Evolutionary conservation across 2,113 vertebrate genomes (phyloP).

Genomic region (Euleptes europaea): DNA sequence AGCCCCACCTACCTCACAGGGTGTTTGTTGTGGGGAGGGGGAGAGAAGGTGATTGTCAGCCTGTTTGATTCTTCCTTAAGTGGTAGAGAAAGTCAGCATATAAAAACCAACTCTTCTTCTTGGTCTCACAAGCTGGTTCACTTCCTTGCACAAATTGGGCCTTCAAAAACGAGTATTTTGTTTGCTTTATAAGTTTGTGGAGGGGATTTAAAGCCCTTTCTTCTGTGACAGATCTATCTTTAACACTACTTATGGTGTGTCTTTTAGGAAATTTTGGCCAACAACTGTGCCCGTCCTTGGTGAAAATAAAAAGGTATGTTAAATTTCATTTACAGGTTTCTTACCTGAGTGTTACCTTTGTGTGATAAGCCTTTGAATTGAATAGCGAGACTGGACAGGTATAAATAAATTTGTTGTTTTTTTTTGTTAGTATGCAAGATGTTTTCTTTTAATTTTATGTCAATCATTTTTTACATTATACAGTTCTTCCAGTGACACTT

Average conservation of each 20-base stretch:
- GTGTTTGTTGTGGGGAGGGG: too few relatives aligned
- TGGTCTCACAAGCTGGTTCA: background rate
- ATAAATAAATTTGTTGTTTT: background rate
- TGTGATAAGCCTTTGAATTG: background rate
- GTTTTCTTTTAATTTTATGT: background rate
- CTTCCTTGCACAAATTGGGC: background rate
- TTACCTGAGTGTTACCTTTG: background rate
- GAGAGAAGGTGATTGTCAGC: too few relatives aligned
- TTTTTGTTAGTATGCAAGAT: background rate
- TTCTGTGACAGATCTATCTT: background rate
- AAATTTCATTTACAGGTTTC: background rate
- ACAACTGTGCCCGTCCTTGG: conserved; percentile 76
- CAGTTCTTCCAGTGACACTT: background rate
- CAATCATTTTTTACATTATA: background rate
- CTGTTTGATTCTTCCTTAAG: too few relatives aligned
- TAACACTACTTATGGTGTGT: conserved; percentile 43
- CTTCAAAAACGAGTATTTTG: background rate
- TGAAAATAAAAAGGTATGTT: conserved; percentile 86
- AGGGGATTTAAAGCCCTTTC: background rate
- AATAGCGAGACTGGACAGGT: background rate
- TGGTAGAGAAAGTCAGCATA: too few relatives aligned
- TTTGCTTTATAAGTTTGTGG: too few relatives aligned
- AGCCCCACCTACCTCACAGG: too few relatives aligned
- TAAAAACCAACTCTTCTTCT: too few relatives aligned
- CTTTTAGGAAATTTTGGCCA: conserved; percentile 94